Evolutionary conservation across 2,888 invertebrate genomes (phyloP), one percentile per base, ranked within the genome.

Genomic region (Ophion costatus): DNA sequence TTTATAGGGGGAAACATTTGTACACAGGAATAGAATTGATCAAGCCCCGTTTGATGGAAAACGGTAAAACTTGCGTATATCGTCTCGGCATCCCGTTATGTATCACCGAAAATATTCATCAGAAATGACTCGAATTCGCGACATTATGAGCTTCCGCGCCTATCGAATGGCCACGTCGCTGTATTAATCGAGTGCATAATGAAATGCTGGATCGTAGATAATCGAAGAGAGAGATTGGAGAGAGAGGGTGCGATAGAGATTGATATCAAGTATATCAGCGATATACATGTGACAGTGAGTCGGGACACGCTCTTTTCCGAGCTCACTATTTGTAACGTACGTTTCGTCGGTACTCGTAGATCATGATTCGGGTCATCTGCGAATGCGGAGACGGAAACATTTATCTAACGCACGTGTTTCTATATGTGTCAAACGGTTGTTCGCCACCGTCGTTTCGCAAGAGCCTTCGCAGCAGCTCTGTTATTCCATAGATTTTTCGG

Each of bases 331-430:
- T 61, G 45, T 20, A 42, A 29, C 33, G 24, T 29, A 56, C 61
- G 87, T 84, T 88, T 93, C 92, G 91, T 91, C 92, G 89, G 89
- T 92, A 92, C 29, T 93, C 92, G 61, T 61, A 90, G 92, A 91
- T 92, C 91, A 89, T 5, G 59, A 88, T 88, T 85, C 90, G 88
- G 91, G 88, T 91, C 92, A 92, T 90, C 87, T 10, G 7, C 38
- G 45, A 63, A 61, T 45, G 63, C 51, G 17, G 45, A 45, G 42
- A 38, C 5, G 0, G 45, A 64, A 63, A 45, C 45, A 9, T 74
- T 7, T 75, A 51, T n/a, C 1, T 51, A 45, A 45, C 14, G 45
- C 45, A 45, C 45, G 45, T 45, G 45, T 45, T 45, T 45, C 14
- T 14, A 45, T 45, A 45, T 45, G 45, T 45, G 45, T 45, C 14